Percentiles rank a stretch among this genome's conserved stretches.
These are phyloP conservation scores for Melinaea menophilus DNA, from an alignment of 2,888 invertebrate species.

Conservation along the genomic window DNA sequence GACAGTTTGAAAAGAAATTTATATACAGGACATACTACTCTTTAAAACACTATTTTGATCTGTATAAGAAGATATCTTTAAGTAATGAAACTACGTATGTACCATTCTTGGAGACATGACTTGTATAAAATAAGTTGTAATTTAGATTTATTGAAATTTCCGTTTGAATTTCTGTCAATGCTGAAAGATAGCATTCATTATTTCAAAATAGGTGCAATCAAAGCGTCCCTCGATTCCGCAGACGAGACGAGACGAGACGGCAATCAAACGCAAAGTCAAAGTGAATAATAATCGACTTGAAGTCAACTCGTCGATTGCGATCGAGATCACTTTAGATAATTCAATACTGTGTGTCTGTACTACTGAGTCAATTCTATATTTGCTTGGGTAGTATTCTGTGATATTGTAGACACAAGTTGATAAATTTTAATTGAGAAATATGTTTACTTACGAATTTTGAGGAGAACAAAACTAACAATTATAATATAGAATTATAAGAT, in stretches of 20 bases:
- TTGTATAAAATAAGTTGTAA: too few relatives aligned
- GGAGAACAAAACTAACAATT: too few relatives aligned
- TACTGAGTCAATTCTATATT: slow-evolving; percentile 7
- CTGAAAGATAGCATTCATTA: background rate
- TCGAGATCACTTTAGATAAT: slow-evolving; percentile 22
- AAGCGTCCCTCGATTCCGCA: background rate
- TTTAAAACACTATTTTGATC: too few relatives aligned
- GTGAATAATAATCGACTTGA: slow-evolving; percentile 26
- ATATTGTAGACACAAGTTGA: background rate
- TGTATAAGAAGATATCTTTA: too few relatives aligned
- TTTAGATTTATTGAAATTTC: too few relatives aligned
- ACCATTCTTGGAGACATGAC: too few relatives aligned
- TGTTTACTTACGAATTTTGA: too few relatives aligned
- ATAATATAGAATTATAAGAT: too few relatives aligned
- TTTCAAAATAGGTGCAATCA: background rate
- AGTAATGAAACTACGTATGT: too few relatives aligned
- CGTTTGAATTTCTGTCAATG: too few relatives aligned
- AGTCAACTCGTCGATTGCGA: slow-evolving; percentile 24
- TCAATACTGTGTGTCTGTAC: slow-evolving; percentile 17
- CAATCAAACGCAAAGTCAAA: slow-evolving; percentile 19
- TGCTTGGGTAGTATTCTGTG: background rate
- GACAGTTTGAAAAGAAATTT: too few relatives aligned
- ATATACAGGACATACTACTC: too few relatives aligned
- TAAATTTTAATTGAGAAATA: background rate
- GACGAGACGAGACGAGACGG: slow-evolving; percentile 9